Base-by-base conservation (phyloP, 2,888 invertebrate species). In the Eristalis intricaria region DNA sequence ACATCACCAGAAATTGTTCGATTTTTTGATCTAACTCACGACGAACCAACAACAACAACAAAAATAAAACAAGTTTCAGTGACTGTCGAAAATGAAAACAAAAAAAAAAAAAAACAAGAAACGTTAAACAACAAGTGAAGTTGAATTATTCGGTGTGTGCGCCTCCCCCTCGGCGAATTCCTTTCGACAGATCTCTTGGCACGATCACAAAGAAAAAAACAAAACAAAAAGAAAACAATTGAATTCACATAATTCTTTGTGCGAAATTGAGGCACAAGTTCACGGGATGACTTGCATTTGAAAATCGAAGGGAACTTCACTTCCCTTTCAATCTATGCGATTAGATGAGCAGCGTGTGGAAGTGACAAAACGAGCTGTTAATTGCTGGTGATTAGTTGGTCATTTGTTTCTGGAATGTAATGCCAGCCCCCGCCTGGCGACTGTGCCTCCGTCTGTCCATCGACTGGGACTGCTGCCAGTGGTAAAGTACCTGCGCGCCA, bases 31-130 rank as follows among this genome's bases (percentile, higher is more conserved):
- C 40, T 40, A 69, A 23, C 19, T 23, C 40, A 32, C 61, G 50
- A 11, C 5, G 11, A 8, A 56, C 26, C 43, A 76, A 76, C 74
- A 63, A 43, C 74, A 70, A 79, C 60, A 19, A 74, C 38, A 70
- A n/a, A 50, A 75, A 73, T 22, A 66, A 83, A 83, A 83, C 66
- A 66, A 22, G 66, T 71, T 58, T 71, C 56, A 35, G 63, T n/a
- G 43, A 35, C 50, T n/a, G 43, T 50, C 7, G 35, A 65, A 65
- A 32, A 64, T 11, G n/a, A 32, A 11, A 32, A 32, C 32, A 32
- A 0, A 32, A 32, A 32, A 32, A 32, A 1, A 32, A 10, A 0
- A 8, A 32, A 32, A 32, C 8, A 32, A 32, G 38, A 65, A 32
- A 10, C 8, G 1, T 70, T 69, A 38, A 69, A 38, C 69, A 75